Evolutionary conservation across 2,888 invertebrate genomes (phyloP).

Genomic region (Pyrrhosoma nymphula): DNA sequence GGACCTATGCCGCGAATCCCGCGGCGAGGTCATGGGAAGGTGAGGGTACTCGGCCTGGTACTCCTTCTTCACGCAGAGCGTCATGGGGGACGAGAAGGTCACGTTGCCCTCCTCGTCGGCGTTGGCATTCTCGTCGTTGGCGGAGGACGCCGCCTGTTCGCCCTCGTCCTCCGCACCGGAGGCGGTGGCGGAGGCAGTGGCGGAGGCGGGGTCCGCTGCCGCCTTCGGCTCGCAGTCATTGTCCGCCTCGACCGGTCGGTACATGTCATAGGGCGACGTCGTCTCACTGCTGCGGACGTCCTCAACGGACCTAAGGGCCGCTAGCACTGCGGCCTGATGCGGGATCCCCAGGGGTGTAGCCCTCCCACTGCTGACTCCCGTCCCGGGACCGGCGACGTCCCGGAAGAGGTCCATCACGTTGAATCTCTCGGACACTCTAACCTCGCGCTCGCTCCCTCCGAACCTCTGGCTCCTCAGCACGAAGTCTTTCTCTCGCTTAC

Average conservation of each 20-base stretch:
- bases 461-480: slow-evolving; percentile 44
- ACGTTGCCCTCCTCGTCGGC: slow-evolving; percentile 60
- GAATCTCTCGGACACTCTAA: slow-evolving; percentile 80
- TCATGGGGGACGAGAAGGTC: slow-evolving; percentile 67
- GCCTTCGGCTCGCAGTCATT: slow-evolving; percentile 37
- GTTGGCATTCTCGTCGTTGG: slow-evolving; percentile 45
- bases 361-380: slow-evolving; percentile 73
- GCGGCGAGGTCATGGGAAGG: slow-evolving; percentile 79
- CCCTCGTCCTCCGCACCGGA: slow-evolving; percentile 48
- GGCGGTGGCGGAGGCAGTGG: not conserved
- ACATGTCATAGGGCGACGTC: slow-evolving; percentile 64
- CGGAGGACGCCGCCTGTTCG: slow-evolving; percentile 15
- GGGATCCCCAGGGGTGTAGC: slow-evolving; percentile 80
- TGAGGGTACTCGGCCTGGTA: slow-evolving; percentile 80
- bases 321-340: slow-evolving; percentile 80
- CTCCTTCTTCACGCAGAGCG: slow-evolving; percentile 78
- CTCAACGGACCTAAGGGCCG: slow-evolving; percentile 80
- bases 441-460: slow-evolving; percentile 73
- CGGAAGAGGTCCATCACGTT: slow-evolving; percentile 80
- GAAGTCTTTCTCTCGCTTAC: not conserved
- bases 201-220: slow-evolving; percentile 32
- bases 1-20: slow-evolving; percentile 79
- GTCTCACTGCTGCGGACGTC: slow-evolving; percentile 78
- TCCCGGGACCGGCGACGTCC: slow-evolving; percentile 78
- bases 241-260: slow-evolving; percentile 49